Base-by-base conservation (phyloP, 2,113 vertebrate species). In the Propithecus coquereli region DNA sequence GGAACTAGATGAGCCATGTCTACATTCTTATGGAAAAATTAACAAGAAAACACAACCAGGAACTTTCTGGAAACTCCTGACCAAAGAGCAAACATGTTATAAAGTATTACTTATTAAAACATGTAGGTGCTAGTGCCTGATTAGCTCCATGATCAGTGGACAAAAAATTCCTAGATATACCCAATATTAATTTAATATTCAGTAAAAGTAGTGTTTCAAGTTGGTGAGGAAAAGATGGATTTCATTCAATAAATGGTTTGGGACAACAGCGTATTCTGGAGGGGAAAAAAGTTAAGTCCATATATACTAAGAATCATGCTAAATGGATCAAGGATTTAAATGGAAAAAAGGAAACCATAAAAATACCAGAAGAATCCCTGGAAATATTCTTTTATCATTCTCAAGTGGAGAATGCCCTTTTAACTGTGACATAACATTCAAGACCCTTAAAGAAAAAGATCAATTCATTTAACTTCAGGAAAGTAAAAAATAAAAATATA, bases 41-140 rank as follows among this genome's bases (percentile, higher is more conserved):
- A 71, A 84, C 40, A 79, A 83, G 84, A 79, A 89, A 94, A 68
- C 23, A 54, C 32, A 61, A 22, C 47, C 43, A 74, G 7, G 54
- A 45, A 88, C 40, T 84, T 83, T 88, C 77, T 94, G 52, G 91
- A 83, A 79, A 88, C 61, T 30, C n/a, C 68, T 91, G 61, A 37
- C n/a, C n/a, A 63, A 6, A 12, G 37, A 77, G 52, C 47, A 83
- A 92, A 65, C 20, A 61, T 47, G 80, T 13, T 87, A 87, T 50
- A 43, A 89, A 83, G 20, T 4, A 52, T 43, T 84, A 68, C 6
- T 63, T 52, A 61, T 89, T 83, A 76, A 61, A 63, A 91, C 17
- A 81, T 7, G 63, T 91, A 73, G 45, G 13, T 79, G 25, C 7
- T 45, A 71, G 14, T 45, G 54, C 25, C 77, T 65, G 59, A 79